Percentiles rank a stretch among this genome's conserved stretches.
phyloP scores from a whole-genome alignment of 1,140 invertebrate genomes.

The Drosophila prosaltans region DNA sequence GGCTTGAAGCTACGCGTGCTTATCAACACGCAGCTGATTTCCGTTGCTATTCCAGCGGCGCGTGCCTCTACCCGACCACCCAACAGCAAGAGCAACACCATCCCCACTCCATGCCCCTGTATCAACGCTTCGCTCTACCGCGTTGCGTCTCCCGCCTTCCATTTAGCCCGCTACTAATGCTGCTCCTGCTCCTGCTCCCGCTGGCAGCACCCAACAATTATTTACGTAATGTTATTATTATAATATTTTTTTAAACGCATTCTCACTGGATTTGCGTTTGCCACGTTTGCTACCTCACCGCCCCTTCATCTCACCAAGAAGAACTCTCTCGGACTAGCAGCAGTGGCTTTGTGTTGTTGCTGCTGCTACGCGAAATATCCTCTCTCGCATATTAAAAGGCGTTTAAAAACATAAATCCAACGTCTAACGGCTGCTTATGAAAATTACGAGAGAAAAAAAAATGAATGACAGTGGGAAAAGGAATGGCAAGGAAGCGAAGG shows the following conservation, averaged over 20 bases:
- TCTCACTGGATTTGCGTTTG: constrained; percentile 74
- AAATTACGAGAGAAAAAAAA: constrained; percentile 75
- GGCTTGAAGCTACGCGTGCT: constrained; percentile 63
- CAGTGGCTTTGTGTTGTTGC: constrained; percentile 75
- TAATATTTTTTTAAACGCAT: constrained; percentile 82
- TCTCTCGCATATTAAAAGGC: constrained; percentile 80
- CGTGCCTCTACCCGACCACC: constrained; percentile 45
- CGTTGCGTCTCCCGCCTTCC: too few species aligned
- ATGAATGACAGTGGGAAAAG: constrained; percentile 59
- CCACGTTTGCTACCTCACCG: constrained; percentile 26
- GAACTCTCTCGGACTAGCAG: constrained; percentile 57
- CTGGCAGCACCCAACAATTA: constrained; percentile 73
- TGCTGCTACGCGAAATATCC: constrained; percentile 71
- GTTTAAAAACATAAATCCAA: constrained; percentile 82
- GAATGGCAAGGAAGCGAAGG: constrained; percentile 27
- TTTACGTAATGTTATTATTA: constrained; percentile 82
- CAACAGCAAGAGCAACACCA: too few species aligned
- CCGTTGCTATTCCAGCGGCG: constrained; percentile 73
- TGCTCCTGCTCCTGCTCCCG: neutral
- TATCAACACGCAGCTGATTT: constrained; percentile 81
- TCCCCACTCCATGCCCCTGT: neutral
- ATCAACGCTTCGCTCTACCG: too few species aligned
- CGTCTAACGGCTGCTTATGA: constrained; percentile 82
- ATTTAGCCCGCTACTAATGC: neutral
- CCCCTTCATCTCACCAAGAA: neutral